phyloP scores from a whole-genome alignment of 37 sponge, comb jelly and placozoan species.

The Cliona cf. orientalis region DNA sequence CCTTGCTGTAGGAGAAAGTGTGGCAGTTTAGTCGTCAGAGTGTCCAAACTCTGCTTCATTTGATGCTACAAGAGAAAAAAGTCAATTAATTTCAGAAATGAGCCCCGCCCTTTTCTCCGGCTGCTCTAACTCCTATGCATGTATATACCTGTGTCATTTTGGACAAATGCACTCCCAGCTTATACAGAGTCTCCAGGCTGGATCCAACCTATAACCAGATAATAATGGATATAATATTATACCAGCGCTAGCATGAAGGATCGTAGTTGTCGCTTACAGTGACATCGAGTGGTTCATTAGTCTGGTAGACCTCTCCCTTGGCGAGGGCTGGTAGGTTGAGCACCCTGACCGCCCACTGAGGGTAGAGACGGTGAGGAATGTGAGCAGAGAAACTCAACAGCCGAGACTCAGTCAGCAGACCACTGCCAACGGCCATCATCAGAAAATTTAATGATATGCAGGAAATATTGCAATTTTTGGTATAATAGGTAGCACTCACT shows the following conservation, averaged over 20 bases:
- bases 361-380: constrained; percentile 46
- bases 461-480: not conserved
- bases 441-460: too few relatives aligned
- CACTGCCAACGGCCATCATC: constrained; percentile 26
- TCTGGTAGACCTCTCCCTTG: constrained; percentile 62
- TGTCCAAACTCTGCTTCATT: constrained; percentile 68
- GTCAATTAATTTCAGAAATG: not conserved
- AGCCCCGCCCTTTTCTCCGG: not conserved
- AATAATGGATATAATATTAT: not conserved
- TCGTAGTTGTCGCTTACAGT: constrained; percentile 41
- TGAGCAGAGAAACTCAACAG: constrained; percentile 55
- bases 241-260: not conserved
- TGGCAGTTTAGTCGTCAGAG: constrained; percentile 38
- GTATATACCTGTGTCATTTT: constrained; percentile 54
- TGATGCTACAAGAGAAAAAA: constrained; percentile 33
- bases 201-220: constrained; percentile 43
- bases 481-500: not conserved
- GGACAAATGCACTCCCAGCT: constrained; percentile 64
- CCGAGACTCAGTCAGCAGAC: constrained; percentile 17
- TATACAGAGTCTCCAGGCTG: constrained; percentile 59
- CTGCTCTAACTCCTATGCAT: not conserved
- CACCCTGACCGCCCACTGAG: constrained; percentile 62
- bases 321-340: constrained; percentile 51
- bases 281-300: constrained; percentile 46
- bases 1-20: constrained; percentile 77